phyloP scores from a whole-genome alignment of 2,888 invertebrate genomes.

The Drosophila pseudotalamancana region DNA sequence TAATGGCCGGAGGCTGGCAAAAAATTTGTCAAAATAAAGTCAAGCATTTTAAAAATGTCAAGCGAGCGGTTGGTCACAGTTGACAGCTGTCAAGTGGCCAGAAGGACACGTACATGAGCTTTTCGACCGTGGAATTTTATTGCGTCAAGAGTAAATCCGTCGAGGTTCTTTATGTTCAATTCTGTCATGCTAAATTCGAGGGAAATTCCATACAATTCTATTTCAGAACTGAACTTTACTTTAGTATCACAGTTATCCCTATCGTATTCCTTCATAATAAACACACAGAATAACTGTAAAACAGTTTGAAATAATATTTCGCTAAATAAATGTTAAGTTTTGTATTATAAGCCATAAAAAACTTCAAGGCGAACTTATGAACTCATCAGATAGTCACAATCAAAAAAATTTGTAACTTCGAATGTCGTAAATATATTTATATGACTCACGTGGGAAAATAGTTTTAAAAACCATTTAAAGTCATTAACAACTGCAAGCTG shows the following conservation, averaged over 20 bases:
- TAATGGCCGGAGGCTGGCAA: constrained; percentile 14
- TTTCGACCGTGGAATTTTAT: constrained; percentile 25
- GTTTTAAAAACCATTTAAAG: background rate
- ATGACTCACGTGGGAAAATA: background rate
- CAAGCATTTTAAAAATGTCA: constrained; percentile 25
- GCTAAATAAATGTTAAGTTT: background rate
- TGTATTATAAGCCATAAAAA: background rate
- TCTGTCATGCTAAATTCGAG: constrained; percentile 14
- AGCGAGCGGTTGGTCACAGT: constrained; percentile 30
- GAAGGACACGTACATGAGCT: constrained; percentile 32
- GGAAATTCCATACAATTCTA: constrained; percentile 7
- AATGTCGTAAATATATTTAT: constrained; percentile 1
- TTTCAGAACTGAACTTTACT: no score
- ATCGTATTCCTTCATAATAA: no score
- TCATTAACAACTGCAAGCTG: background rate
- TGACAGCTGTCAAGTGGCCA: constrained; percentile 54
- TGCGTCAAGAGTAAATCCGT: constrained; percentile 17
- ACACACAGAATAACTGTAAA: background rate
- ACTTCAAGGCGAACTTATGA: background rate
- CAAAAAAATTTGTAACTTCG: background rate
- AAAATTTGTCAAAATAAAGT: constrained; percentile 33
- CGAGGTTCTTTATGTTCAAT: constrained; percentile 9
- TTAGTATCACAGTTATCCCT: background rate
- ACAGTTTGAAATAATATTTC: background rate
- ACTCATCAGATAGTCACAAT: background rate